Conservation (phyloP, 2,113 vertebrate species). For the Spea multiplicata region DNA sequence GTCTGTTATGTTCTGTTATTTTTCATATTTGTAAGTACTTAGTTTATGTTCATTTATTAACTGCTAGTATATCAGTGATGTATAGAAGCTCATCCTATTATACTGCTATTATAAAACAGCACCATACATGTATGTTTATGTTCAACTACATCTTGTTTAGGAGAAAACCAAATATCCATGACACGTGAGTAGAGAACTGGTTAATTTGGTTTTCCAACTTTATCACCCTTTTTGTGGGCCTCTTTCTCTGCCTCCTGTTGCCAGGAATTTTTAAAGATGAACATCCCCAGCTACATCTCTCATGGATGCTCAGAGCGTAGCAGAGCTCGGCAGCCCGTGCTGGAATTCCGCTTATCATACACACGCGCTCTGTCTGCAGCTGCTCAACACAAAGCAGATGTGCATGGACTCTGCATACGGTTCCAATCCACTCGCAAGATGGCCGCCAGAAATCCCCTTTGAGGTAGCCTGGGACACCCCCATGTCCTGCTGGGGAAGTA, state of each 20-base stretch:
- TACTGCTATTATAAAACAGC: too few relatives aligned
- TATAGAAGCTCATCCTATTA: too few relatives aligned
- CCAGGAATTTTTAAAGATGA: slow-evolving; percentile 20
- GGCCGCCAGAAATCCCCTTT: slow-evolving; percentile 13
- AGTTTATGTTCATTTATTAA: too few relatives aligned
- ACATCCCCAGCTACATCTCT: slow-evolving; percentile 22
- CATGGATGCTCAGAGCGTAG: slow-evolving; percentile 27
- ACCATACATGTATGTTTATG: too few relatives aligned
- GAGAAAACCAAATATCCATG: not conserved
- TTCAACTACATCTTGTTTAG: not conserved
- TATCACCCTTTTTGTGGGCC: slow-evolving; percentile 20
- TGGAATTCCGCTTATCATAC: slow-evolving; percentile 36
- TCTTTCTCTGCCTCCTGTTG: slow-evolving; percentile 24
- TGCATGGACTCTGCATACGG: slow-evolving; percentile 14
- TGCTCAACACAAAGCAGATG: slow-evolving; percentile 46
- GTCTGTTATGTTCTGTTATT: too few relatives aligned
- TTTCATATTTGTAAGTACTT: too few relatives aligned
- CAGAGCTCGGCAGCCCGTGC: not conserved
- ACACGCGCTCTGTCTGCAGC: slow-evolving; percentile 33
- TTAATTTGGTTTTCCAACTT: not conserved
- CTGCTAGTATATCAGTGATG: too few relatives aligned
- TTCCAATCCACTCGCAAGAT: slow-evolving; percentile 28
- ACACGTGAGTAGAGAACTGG: not conserved
- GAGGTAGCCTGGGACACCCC: slow-evolving; percentile 7
- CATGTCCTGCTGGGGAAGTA: slow-evolving; percentile 23